A percentile compares a stretch with the other conserved stretches of the same genome.
Conservation (phyloP, 2,113 vertebrate genomes). For the Girardinichthys multiradiatus region DNA sequence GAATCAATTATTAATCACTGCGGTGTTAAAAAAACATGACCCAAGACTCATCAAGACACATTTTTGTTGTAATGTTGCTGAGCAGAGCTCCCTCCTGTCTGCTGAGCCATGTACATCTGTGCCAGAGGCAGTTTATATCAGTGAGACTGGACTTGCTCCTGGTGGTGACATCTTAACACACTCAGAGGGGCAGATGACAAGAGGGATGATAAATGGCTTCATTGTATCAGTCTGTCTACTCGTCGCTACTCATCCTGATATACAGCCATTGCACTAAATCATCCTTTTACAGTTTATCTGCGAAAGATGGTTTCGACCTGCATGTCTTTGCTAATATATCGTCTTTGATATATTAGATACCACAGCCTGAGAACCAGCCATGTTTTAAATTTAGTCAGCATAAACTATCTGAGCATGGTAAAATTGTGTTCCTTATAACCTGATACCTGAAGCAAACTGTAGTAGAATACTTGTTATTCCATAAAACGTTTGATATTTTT, state of each 20-base stretch:
- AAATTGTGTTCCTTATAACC: too few species aligned
- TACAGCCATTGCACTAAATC: background rate
- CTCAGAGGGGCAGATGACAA: slow-evolving; percentile 4
- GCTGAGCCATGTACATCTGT: slow-evolving; percentile 19
- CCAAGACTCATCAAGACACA: slow-evolving; percentile 25
- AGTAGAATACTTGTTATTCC: too few species aligned
- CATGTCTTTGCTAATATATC: background rate
- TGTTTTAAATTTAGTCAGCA: background rate
- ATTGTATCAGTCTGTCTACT: background rate
- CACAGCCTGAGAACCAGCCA: background rate
- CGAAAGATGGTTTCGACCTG: background rate
- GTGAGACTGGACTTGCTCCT: slow-evolving; percentile 2
- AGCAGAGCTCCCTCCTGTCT: slow-evolving; percentile 28
- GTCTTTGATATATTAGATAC: background rate
- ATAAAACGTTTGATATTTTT: too few species aligned
- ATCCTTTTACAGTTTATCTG: background rate
- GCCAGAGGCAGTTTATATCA: slow-evolving; percentile 22
- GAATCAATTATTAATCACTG: slow-evolving; percentile 53
- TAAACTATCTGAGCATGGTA: too few species aligned
- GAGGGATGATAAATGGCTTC: slow-evolving; percentile 2
- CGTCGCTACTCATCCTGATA: background rate
- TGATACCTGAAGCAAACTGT: too few species aligned
- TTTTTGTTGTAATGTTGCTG: slow-evolving; percentile 32
- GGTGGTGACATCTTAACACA: slow-evolving; percentile 15
- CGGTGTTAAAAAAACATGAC: slow-evolving; percentile 30